Evolutionary conservation across 2,888 invertebrate species (phyloP).

Genomic region (Trichacis sp.): DNA sequence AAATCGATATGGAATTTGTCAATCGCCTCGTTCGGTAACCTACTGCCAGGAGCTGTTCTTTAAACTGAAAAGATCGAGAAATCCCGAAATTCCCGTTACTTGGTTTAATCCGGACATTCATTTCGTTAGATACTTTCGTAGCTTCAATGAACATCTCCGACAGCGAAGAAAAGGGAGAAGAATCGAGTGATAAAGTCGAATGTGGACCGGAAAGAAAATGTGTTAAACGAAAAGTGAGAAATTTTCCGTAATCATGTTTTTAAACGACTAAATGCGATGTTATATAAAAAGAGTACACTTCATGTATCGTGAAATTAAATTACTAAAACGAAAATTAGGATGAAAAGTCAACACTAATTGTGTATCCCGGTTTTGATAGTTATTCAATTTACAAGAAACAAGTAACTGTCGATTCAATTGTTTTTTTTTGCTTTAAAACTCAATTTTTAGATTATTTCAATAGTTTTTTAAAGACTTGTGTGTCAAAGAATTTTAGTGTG

Average conservation of each 20-base stretch:
- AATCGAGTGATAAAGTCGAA: constrained; percentile 38
- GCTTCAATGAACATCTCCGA: constrained; percentile 22
- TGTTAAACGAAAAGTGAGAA: background rate
- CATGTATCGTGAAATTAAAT: too few species aligned
- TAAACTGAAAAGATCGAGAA: constrained; percentile 42
- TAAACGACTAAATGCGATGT: too few species aligned
- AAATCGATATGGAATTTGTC: constrained; percentile 56
- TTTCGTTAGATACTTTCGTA: constrained; percentile 33
- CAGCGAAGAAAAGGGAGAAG: constrained; percentile 29
- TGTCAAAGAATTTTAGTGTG: too few species aligned
- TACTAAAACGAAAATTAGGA: too few species aligned
- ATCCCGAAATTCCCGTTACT: constrained; percentile 49
- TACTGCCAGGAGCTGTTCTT: constrained; percentile 31
- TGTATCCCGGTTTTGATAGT: too few species aligned
- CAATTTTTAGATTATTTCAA: too few species aligned
- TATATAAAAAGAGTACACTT: too few species aligned
- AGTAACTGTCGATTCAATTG: too few species aligned
- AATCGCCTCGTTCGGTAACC: constrained; percentile 46
- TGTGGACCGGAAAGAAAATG: constrained; percentile 14
- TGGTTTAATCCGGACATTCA: constrained; percentile 57
- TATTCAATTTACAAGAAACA: too few species aligned
- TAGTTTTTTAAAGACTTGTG: too few species aligned
- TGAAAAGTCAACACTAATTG: too few species aligned
- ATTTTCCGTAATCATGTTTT: background rate
- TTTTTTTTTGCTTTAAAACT: too few species aligned